Evolutionary conservation across 2,888 invertebrate species (phyloP).

Genomic region (Eupithecia inturbata): DNA sequence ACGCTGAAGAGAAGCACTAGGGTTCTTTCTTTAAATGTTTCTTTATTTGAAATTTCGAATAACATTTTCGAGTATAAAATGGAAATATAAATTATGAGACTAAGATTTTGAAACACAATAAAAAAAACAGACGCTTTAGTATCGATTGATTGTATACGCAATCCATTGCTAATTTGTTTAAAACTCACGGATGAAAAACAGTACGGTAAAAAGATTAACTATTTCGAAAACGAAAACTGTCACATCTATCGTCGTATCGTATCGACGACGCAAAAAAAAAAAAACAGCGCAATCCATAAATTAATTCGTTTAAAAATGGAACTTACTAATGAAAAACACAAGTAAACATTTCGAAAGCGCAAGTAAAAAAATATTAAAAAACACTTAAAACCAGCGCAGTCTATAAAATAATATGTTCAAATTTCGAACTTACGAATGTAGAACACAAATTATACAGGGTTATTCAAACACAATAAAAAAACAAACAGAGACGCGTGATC

Average conservation of each 20-base stretch:
- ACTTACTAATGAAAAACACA: not conserved
- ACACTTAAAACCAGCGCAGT: not conserved
- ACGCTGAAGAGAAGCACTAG: not conserved
- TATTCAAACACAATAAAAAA: conserved; percentile 53
- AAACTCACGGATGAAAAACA: not conserved
- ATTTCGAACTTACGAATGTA: not conserved
- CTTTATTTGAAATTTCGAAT: not conserved
- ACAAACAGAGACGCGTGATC: conserved; percentile 62
- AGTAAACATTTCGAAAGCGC: too few species aligned
- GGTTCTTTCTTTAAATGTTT: not conserved
- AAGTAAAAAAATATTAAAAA: too few species aligned
- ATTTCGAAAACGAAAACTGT: not conserved
- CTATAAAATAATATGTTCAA: not conserved
- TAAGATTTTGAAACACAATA: not conserved
- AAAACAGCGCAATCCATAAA: not conserved
- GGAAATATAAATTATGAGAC: not conserved
- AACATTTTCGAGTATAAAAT: not conserved
- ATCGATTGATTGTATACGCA: not conserved
- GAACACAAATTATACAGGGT: conserved; percentile 2
- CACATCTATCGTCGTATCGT: not conserved
- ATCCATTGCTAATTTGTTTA: not conserved
- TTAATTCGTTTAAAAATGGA: not conserved
- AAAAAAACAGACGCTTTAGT: not conserved
- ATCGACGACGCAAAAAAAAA: too few species aligned
- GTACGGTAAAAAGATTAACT: not conserved